Evolutionary conservation across 2,113 vertebrate genomes (phyloP).

Genomic region (Arenaria interpres): DNA sequence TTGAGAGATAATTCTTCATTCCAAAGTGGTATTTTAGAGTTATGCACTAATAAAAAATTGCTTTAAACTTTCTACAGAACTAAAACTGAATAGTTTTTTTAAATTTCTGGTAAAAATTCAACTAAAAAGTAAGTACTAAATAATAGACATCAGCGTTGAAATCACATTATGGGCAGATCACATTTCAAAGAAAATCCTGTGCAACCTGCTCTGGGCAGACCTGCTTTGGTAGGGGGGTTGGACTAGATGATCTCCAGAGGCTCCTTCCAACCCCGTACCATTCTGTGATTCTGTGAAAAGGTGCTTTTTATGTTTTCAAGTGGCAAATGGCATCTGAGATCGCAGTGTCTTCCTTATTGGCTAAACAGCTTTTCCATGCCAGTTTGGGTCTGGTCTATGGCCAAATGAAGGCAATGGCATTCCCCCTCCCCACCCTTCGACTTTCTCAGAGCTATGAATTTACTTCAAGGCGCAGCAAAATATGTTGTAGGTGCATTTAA

Average conservation of each 20-base stretch:
- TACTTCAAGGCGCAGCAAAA: not conserved
- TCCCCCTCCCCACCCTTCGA: too few species aligned
- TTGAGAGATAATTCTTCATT: constrained; percentile 58
- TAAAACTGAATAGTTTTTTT: not conserved
- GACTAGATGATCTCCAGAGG: too few species aligned
- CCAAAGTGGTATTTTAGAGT: constrained; percentile 49
- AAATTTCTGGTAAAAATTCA: not conserved
- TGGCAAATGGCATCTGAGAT: not conserved
- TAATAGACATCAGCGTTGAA: not conserved
- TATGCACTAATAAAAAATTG: constrained; percentile 54
- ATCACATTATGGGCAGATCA: not conserved
- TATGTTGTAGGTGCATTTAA: not conserved
- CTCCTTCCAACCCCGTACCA: too few species aligned
- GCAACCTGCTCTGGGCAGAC: too few species aligned
- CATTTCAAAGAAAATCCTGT: constrained; percentile 7
- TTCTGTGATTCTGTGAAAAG: not conserved
- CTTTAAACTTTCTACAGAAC: constrained; percentile 53
- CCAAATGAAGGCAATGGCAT: not conserved
- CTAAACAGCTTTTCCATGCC: not conserved
- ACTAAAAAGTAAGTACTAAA: constrained; percentile 12
- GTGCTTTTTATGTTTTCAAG: not conserved
- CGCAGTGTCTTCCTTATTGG: not conserved
- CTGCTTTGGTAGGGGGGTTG: too few species aligned
- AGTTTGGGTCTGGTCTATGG: not conserved
- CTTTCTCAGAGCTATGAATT: not conserved